phyloP scores from a whole-genome alignment of 2,113 vertebrate genomes.

The Pycnonotus jocosus region DNA sequence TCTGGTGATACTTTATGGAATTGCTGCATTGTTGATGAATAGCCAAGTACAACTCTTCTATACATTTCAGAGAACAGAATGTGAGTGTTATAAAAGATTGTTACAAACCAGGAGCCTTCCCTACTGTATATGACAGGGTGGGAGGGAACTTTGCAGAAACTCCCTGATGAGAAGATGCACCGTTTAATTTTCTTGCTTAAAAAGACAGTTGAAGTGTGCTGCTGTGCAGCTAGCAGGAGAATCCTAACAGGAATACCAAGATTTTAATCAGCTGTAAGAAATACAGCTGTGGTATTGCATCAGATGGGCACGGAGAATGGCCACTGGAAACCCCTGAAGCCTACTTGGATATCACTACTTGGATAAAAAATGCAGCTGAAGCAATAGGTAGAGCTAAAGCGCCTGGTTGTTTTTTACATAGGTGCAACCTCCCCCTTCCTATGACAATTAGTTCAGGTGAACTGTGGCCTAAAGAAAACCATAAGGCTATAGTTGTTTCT shows the following conservation, averaged over 20 bases:
- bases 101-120: background rate
- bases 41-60: conserved; percentile 19
- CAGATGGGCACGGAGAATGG: background rate
- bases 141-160: conserved; percentile 6
- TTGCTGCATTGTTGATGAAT: conserved; percentile 42
- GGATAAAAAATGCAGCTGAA: background rate
- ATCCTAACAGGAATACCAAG: background rate
- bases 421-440: background rate
- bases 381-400: background rate
- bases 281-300: background rate
- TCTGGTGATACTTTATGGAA: background rate
- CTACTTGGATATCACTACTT: background rate
- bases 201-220: background rate
- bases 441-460: background rate
- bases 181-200: conserved; percentile 70
- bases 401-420: background rate
- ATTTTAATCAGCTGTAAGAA: background rate
- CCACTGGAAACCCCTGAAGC: background rate
- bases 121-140: background rate
- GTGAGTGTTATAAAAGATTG: conserved; percentile 27
- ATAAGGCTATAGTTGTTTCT: background rate
- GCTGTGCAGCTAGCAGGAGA: background rate
- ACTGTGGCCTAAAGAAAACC: background rate
- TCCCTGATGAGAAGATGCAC: conserved; percentile 55
- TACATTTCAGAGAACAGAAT: conserved; percentile 40